Conservation (phyloP, 30 jellyfish, hydroid and myxozoan genomes). For the Turritopsis dohrnii region DNA sequence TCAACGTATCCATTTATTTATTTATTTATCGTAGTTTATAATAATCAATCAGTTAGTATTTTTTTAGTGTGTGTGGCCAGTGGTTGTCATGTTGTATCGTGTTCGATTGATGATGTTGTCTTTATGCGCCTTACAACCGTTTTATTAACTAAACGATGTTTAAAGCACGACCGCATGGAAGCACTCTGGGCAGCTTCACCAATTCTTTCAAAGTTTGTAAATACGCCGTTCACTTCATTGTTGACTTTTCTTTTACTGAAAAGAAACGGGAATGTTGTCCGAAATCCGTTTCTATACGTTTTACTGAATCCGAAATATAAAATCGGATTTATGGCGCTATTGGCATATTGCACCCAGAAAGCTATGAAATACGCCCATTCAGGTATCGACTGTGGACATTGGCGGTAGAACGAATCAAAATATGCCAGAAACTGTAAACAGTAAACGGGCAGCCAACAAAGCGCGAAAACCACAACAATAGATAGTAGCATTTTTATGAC, state of each 20-base stretch:
- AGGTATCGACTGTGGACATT: constrained; percentile 45
- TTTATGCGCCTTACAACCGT: not conserved
- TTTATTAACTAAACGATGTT: not conserved
- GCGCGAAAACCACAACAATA: constrained; percentile 41
- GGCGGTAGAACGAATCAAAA: constrained; percentile 37
- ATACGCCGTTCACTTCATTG: not conserved
- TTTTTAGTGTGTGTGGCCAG: too few relatives aligned
- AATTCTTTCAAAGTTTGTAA: not conserved
- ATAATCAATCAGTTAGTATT: too few relatives aligned
- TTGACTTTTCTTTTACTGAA: not conserved
- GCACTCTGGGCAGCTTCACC: not conserved
- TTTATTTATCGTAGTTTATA: too few relatives aligned
- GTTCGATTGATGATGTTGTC: not conserved
- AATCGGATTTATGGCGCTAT: constrained; percentile 69
- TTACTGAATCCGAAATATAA: constrained; percentile 60
- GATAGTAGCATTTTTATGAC: constrained; percentile 67
- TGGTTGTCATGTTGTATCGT: too few relatives aligned
- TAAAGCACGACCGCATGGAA: not conserved
- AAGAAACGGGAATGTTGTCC: not conserved
- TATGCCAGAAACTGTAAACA: constrained; percentile 43
- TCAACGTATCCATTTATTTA: too few relatives aligned
- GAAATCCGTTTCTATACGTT: constrained; percentile 53
- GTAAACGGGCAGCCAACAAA: constrained; percentile 80
- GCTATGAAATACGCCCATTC: constrained; percentile 39
- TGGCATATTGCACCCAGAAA: constrained; percentile 56